A percentile compares a stretch with the other conserved stretches of the same genome.
phyloP scores from a whole-genome alignment of 2,113 vertebrate species.

The Axis porcinus region DNA sequence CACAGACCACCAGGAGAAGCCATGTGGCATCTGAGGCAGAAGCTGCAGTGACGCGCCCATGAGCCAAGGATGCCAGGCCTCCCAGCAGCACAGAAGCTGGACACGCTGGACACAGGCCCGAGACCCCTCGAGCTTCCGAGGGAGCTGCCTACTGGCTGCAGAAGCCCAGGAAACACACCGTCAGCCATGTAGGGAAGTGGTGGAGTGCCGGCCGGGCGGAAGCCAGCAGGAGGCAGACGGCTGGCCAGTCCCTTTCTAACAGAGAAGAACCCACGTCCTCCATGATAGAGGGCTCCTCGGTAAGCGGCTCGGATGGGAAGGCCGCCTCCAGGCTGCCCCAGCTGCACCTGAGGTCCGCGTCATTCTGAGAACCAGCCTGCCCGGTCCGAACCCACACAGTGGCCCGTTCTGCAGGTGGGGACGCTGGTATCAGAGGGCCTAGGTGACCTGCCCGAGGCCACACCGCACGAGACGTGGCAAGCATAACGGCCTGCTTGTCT shows the following conservation, averaged over 20 bases:
- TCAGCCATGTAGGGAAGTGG: fast-evolving
- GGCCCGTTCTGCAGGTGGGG: not conserved
- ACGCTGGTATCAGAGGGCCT: not conserved
- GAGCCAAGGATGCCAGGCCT: not conserved
- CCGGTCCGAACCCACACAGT: not conserved
- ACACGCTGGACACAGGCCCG: not conserved
- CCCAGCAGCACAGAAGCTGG: not conserved
- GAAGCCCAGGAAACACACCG: fast-evolving
- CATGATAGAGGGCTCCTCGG: too few species aligned
- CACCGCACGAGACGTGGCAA: not conserved
- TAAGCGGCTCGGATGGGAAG: not conserved
- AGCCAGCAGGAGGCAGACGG: not conserved
- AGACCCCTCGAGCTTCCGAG: too few species aligned
- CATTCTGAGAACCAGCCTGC: not conserved
- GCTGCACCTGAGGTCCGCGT: not conserved
- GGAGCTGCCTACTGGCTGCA: fast-evolving
- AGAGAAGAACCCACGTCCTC: fast-evolving
- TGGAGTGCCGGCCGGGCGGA: fast-evolving
- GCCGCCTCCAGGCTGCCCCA: not conserved
- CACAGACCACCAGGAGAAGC: not conserved
- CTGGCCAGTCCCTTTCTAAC: not conserved
- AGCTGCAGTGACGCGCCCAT: fast-evolving
- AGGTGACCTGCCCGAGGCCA: not conserved
- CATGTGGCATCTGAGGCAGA: not conserved
- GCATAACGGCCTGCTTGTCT: not conserved